Base-by-base conservation (phyloP, 2,797 vertebrate species). In the Smutsia temminckii region DNA sequence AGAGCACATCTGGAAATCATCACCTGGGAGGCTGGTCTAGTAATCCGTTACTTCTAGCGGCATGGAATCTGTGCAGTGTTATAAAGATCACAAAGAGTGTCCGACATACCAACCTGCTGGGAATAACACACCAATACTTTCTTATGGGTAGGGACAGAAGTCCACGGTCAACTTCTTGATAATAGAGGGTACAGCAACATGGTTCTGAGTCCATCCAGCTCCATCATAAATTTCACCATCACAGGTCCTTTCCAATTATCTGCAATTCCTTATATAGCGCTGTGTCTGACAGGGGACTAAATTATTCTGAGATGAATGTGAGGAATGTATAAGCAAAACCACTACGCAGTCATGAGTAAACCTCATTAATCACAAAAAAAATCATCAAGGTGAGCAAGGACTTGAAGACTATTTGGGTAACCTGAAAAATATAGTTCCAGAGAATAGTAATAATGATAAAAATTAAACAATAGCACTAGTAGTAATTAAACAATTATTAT, bases 41-140 rank as follows among this genome's bases (percentile, higher is more conserved):
- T 34, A 8, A 34, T 23, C 2, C 6, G 37, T 42, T 6, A 23
- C 46, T 23, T 37, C 23, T 13, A 49, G 61, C 9, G 40, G 46
- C 20, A 1, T 49, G 27, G n/a, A 57, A 40, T 16, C 75, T 51
- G 8, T 0, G 20, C 13, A 20, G 27, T 13, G 37, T 18, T 49
- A 18, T 46, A 17, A 23, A 69, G 53, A 18, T 10, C 3, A 4
- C 9, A 14, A 12, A 42, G 49, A 13, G 6, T 1, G n/a, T 32
- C 32, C 40, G 27, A 21, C 0, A 1, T 3, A 7, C 23, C 2
- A 8, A 21, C 20, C 57, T 74, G 46, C 57, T 40, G 3, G 34
- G 13, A 10, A 11, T 20, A 8, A 32, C 37, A 32, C 53, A 27
- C 37, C 25, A 25, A 25, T 18, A 20, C 25, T 25, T 5, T 8